phyloP scores from a whole-genome alignment of 2,113 vertebrate species.

The Cyanistes caeruleus region DNA sequence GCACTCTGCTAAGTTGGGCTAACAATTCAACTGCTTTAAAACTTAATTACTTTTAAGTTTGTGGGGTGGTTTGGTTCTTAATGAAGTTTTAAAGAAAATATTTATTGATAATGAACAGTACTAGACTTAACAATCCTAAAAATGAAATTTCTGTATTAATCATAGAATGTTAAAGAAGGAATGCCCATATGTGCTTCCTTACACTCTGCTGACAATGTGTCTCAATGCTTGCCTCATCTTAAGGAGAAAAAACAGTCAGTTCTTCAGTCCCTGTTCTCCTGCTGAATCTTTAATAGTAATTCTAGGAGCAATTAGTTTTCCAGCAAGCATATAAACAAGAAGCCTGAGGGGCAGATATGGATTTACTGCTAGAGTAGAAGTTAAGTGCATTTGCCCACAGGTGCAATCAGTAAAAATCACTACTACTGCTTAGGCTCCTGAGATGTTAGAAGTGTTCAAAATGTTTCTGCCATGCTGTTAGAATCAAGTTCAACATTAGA shows the following conservation, averaged over 20 bases:
- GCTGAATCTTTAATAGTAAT: neutral
- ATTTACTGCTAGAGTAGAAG: neutral
- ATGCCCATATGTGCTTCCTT: neutral
- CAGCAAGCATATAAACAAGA: neutral
- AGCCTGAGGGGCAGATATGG: neutral
- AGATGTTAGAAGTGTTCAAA: neutral
- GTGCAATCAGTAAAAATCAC: neutral
- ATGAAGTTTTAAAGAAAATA: neutral
- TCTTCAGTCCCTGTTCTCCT: neutral
- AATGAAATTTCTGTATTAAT: neutral
- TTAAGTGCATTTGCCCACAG: neutral
- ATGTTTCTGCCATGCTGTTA: neutral
- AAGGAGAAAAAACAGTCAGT: neutral
- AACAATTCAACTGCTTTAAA: neutral
- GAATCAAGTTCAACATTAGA: neutral
- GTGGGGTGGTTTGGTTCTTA: neutral
- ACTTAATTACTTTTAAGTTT: neutral
- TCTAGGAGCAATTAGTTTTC: neutral
- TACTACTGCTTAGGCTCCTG: neutral
- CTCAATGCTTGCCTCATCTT: neutral
- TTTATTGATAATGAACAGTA: neutral
- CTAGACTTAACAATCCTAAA: neutral
- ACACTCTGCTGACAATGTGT: neutral
- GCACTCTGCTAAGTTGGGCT: neutral
- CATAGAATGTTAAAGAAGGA: neutral